Percentiles rank a stretch among this genome's conserved stretches.
phyloP scores from a whole-genome alignment of 2,797 vertebrate genomes.

The Sebastolobus altivelis region DNA sequence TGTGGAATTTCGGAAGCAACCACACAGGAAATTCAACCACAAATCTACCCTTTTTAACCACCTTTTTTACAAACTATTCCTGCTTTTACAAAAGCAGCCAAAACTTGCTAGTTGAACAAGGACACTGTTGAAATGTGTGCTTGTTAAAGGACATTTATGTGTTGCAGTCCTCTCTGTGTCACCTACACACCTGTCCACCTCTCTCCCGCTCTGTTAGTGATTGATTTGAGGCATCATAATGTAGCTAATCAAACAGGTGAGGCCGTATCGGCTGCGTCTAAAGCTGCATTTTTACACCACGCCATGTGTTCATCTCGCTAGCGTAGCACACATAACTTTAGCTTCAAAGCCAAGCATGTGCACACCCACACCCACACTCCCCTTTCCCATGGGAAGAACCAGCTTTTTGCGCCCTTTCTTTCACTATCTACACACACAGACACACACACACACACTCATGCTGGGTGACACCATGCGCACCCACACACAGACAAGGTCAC shows the following conservation, averaged over 20 bases:
- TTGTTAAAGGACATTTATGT: too few relatives aligned
- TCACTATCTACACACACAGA: constrained; percentile 5
- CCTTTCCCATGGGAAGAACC: constrained; percentile 54
- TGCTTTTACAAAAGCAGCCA: too few relatives aligned
- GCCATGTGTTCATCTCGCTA: constrained; percentile 32
- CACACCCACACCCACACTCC: not conserved
- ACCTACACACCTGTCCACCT: not conserved
- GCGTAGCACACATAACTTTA: constrained; percentile 30
- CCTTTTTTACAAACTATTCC: too few relatives aligned
- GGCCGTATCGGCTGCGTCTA: not conserved
- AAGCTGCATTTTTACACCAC: constrained; percentile 7
- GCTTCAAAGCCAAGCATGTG: constrained; percentile 10
- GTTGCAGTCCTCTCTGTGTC: not conserved
- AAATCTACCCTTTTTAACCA: too few relatives aligned
- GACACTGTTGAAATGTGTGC: too few relatives aligned
- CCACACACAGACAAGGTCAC: constrained; percentile 42
- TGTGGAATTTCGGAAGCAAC: too few relatives aligned
- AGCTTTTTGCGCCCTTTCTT: constrained; percentile 6
- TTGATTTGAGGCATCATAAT: not conserved
- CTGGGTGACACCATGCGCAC: constrained; percentile 10
- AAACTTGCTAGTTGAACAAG: too few relatives aligned
- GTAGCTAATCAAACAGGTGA: constrained; percentile 14
- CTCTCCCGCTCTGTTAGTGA: not conserved
- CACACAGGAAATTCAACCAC: too few relatives aligned
- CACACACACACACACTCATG: constrained; percentile 11